phyloP scores from a whole-genome alignment of 2,888 invertebrate genomes.

The Branchellion lobata region DNA sequence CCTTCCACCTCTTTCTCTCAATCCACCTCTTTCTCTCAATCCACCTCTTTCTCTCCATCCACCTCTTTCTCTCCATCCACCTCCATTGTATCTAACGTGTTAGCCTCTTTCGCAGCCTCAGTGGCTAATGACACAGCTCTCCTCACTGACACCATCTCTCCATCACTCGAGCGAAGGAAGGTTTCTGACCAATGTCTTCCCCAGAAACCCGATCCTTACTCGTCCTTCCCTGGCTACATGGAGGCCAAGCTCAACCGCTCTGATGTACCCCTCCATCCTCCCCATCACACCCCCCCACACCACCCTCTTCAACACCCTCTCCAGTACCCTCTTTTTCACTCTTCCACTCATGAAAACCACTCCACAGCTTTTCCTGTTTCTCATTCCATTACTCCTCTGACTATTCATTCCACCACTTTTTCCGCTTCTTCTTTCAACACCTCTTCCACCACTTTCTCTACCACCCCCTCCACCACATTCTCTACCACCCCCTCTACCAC shows the following conservation, averaged over 20 bases:
- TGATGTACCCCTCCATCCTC: too few species aligned
- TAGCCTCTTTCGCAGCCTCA: conserved; percentile 61
- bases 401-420: not conserved
- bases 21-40: too few species aligned
- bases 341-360: not conserved
- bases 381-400: too few species aligned
- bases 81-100: conserved; percentile 52
- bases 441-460: too few species aligned
- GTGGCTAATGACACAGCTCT: conserved; percentile 61
- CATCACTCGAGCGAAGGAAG: conserved; percentile 53
- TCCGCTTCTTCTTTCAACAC: not conserved
- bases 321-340: not conserved
- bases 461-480: too few species aligned
- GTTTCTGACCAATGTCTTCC: conserved; percentile 12
- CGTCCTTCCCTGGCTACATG: not conserved
- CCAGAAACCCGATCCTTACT: conserved; percentile 24
- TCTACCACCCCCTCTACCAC: too few species aligned
- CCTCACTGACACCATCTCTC: conserved; percentile 59
- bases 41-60: too few species aligned
- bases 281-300: too few species aligned
- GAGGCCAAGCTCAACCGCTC: not conserved
- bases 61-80: not conserved
- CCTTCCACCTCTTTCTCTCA: too few species aligned
- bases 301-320: too few species aligned
- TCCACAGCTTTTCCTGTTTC: not conserved